phyloP scores from a whole-genome alignment of 2,797 vertebrate genomes.

The Bovichtus diacanthus region DNA sequence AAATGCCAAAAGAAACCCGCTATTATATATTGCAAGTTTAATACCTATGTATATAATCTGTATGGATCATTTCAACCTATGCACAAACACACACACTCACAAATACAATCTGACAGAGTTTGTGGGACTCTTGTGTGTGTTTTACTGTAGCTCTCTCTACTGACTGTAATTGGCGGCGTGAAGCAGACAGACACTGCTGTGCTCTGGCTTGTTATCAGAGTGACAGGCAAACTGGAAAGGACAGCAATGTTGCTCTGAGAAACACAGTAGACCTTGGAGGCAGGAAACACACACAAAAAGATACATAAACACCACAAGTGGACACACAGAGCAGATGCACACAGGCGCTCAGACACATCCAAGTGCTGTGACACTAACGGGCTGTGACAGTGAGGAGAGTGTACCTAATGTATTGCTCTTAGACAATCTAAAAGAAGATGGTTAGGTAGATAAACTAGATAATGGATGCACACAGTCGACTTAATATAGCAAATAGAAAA shows the following conservation, averaged over 20 bases:
- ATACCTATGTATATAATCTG: neutral
- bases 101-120: constrained; percentile 10
- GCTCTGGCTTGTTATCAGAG: constrained; percentile 64
- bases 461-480: constrained; percentile 28
- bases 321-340: constrained; percentile 9
- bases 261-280: constrained; percentile 31
- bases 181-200: constrained; percentile 43
- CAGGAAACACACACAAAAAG: constrained; percentile 22
- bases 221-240: constrained; percentile 62
- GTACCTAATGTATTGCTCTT: constrained; percentile 36
- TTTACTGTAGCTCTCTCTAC: constrained; percentile 29
- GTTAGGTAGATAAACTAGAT: constrained; percentile 36
- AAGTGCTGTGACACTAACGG: constrained; percentile 33
- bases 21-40: neutral
- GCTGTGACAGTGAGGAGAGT: constrained; percentile 42
- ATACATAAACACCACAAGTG: constrained; percentile 26
- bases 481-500: constrained; percentile 29
- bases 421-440: constrained; percentile 37
- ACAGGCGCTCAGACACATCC: neutral
- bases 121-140: constrained; percentile 15
- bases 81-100: neutral
- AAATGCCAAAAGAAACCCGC: neutral
- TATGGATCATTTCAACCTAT: neutral
- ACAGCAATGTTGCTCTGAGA: constrained; percentile 56
- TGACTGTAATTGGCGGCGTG: constrained; percentile 66